Evolutionary conservation across 1,140 invertebrate genomes (phyloP).

Genomic region (Microplitis mediator): DNA sequence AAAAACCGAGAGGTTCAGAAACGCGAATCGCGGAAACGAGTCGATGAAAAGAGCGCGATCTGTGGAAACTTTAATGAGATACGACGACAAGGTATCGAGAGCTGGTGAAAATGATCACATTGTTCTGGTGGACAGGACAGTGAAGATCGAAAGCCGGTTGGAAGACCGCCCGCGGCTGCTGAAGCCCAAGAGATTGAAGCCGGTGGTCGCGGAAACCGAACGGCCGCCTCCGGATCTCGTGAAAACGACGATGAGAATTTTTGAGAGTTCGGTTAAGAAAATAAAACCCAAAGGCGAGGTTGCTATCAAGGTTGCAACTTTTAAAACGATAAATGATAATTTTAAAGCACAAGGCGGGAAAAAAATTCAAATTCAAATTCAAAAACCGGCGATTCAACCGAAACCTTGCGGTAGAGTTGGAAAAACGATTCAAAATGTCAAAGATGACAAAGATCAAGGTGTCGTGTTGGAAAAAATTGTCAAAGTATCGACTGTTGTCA

Average conservation of each 20-base stretch:
- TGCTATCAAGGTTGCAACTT: constrained; percentile 70
- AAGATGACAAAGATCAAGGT: constrained; percentile 46
- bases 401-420: constrained; percentile 36
- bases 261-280: constrained; percentile 72
- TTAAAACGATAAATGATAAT: constrained; percentile 70
- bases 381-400: constrained; percentile 48
- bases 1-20: constrained; percentile 58
- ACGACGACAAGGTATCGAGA: constrained; percentile 48
- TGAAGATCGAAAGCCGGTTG: constrained; percentile 73
- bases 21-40: constrained; percentile 60
- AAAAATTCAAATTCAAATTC: constrained; percentile 39
- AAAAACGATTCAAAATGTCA: constrained; percentile 26
- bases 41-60: constrained; percentile 82
- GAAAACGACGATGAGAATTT: constrained; percentile 81
- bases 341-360: constrained; percentile 64
- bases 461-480: constrained; percentile 54
- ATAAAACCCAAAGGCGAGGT: constrained; percentile 68
- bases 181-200: constrained; percentile 70
- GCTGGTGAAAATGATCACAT: constrained; percentile 62
- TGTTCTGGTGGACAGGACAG: constrained; percentile 80
- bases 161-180: constrained; percentile 54
- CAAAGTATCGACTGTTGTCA: constrained; percentile 55
- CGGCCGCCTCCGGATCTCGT: constrained; percentile 85
- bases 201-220: constrained; percentile 78
- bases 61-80: constrained; percentile 77